phyloP scores from a whole-genome alignment of 2,797 vertebrate genomes.

The Chelon labrosus region DNA sequence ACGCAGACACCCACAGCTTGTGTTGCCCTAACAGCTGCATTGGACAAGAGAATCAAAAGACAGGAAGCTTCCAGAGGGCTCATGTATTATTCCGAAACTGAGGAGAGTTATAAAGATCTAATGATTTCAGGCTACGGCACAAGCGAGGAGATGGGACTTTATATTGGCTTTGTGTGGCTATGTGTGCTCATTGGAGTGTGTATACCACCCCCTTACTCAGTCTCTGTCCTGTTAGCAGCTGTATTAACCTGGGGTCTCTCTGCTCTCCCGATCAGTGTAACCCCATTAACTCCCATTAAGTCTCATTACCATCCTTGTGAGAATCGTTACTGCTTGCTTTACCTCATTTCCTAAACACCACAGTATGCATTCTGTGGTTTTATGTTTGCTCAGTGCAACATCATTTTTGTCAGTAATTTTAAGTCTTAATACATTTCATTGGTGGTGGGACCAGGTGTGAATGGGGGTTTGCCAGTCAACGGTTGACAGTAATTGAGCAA shows the following conservation, averaged over 20 bases:
- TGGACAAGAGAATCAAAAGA: conserved; percentile 70
- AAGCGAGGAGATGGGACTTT: conserved; percentile 33
- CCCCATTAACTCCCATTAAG: conserved; percentile 83
- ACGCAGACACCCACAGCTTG: conserved; percentile 37
- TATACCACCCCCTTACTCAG: conserved; percentile 13
- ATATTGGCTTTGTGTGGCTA: conserved; percentile 21
- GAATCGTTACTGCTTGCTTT: conserved; percentile 63
- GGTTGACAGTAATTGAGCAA: conserved; percentile 71
- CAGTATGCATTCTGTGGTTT: conserved; percentile 38
- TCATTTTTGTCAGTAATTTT: conserved; percentile 19
- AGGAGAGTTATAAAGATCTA: conserved; percentile 44
- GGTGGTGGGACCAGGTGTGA: conserved; percentile 39
- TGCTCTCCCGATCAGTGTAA: conserved; percentile 73
- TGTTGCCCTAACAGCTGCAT: conserved; percentile 48
- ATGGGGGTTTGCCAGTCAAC: conserved; percentile 35
- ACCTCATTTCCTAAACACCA: conserved; percentile 69
- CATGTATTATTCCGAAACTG: conserved; percentile 70
- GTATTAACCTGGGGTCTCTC: conserved; percentile 76
- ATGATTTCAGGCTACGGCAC: conserved; percentile 56
- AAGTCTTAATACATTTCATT: neutral
- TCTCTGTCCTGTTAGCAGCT: conserved; percentile 71
- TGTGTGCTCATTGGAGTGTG: conserved; percentile 2
- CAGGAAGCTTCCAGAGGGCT: conserved; percentile 55
- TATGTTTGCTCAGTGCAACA: conserved; percentile 29
- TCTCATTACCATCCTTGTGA: conserved; percentile 70